Evolutionary conservation across 2,797 vertebrate species (phyloP), one percentile per base, ranked within the genome.

Genomic region (Octomys mimax): DNA sequence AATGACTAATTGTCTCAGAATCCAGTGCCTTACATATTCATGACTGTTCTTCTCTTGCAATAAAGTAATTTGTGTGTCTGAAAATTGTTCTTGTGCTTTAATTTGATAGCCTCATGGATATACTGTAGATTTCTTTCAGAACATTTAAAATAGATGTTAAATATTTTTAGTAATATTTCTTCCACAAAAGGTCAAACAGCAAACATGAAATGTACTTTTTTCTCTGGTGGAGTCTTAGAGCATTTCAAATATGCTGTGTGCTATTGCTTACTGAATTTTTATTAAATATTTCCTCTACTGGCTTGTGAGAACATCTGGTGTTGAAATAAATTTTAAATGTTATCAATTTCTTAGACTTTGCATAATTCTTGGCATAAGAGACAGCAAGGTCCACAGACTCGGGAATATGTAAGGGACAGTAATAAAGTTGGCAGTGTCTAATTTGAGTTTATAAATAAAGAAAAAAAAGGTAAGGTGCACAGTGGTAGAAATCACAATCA

Each of bases 1-100:
- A 98, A 98, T 97, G 96, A 98, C 97, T 98, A 97, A 98, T 97
- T 96, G 93, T 97, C 97, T 97, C 87, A 22, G 39, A 95, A 95
- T 96, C 96, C 94, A 92, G 62, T 52, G 1, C 91, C 97, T 97
- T 97, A 98, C 96, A 94, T 97, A 97, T 97, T 97, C 96, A 97
- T 93, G 96, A 92, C 92, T 70, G 92, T 97, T 96, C 95, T 97
- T 95, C 87, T 96, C 92, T 86, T 71, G 93, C 96, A 90, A 95
- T 59, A 96, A 96, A 97, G 88, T 70, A 90, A 94, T 96, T 96
- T 96, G 61, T 84, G n/a, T 83, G 89, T 57, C 79, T 92, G 87
- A 87, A 97, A 97, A 94, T 64, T 0, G 0, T 52, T 87, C 75
- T 64, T 66, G 9, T 0, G 22, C n/a, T 97, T 93, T 96, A 93